Evolutionary conservation across 1,140 invertebrate species (phyloP).

Genomic region (Diorhabda sublineata): DNA sequence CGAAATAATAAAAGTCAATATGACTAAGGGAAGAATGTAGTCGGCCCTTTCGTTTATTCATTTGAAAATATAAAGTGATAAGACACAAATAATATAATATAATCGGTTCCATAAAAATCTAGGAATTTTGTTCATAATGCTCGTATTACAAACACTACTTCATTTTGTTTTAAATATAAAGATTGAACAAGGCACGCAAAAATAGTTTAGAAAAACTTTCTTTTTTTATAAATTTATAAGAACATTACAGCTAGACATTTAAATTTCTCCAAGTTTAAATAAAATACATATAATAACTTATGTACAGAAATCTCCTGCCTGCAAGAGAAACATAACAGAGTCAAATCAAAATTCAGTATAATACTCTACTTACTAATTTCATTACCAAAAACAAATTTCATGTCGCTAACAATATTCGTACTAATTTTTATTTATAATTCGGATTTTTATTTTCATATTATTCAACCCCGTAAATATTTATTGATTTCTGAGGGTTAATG

Average conservation of each 20-base stretch:
- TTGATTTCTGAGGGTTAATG: too few relatives aligned
- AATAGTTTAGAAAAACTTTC: conserved; percentile 36
- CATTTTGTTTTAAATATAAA: conserved; percentile 33
- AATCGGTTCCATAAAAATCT: conserved; percentile 42
- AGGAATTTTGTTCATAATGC: conserved; percentile 38
- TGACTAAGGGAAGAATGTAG: conserved; percentile 42
- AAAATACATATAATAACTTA: conserved; percentile 16
- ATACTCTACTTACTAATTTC: too few relatives aligned
- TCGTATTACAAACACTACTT: conserved; percentile 30
- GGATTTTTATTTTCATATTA: too few relatives aligned
- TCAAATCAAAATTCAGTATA: conserved; percentile 17
- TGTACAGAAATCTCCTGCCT: conserved; percentile 28
- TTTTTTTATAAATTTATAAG: conserved; percentile 28
- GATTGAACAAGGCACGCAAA: conserved; percentile 43
- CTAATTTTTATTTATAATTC: too few relatives aligned
- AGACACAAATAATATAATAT: conserved; percentile 37
- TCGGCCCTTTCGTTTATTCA: conserved; percentile 41
- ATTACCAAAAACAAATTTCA: too few relatives aligned
- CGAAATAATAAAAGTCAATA: conserved; percentile 39
- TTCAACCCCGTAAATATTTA: too few relatives aligned
- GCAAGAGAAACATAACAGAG: conserved; percentile 29
- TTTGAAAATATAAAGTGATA: conserved; percentile 45
- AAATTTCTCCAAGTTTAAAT: conserved; percentile 19
- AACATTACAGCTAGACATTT: conserved; percentile 27
- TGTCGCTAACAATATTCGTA: too few relatives aligned